phyloP scores from a whole-genome alignment of 2,113 vertebrate species.

The Mastomys coucha region DNA sequence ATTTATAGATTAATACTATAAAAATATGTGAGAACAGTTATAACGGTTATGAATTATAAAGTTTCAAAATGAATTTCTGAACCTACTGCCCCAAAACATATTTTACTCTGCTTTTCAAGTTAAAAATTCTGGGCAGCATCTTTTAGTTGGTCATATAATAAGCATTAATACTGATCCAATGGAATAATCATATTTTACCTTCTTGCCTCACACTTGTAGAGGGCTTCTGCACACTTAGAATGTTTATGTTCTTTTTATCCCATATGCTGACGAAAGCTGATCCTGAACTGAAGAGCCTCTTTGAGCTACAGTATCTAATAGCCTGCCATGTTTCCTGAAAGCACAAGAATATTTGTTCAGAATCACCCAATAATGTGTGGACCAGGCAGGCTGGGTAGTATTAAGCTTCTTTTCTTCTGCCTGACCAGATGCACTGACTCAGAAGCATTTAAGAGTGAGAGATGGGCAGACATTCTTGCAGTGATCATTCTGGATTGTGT shows the following conservation, averaged over 20 bases:
- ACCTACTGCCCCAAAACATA: neutral
- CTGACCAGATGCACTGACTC: neutral
- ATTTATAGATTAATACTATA: neutral
- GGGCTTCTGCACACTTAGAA: neutral
- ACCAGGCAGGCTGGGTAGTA: neutral
- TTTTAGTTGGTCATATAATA: neutral
- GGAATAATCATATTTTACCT: neutral
- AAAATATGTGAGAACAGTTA: neutral
- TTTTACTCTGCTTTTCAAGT: neutral
- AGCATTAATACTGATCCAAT: neutral
- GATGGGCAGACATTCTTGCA: neutral
- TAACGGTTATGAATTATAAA: neutral
- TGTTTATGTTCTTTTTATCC: neutral
- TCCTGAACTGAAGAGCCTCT: neutral
- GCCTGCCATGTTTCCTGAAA: neutral
- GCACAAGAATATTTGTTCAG: neutral
- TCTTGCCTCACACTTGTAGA: neutral
- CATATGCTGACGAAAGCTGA: neutral
- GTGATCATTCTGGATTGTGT: neutral
- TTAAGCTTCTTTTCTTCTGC: neutral
- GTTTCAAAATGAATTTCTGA: slow-evolving; percentile 29
- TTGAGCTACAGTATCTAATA: neutral
- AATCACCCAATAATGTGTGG: neutral
- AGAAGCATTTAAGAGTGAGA: neutral
- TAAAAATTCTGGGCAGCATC: neutral